Evolutionary conservation across 2,797 vertebrate genomes (phyloP).

Genomic region (Tympanoctomys barrerae): DNA sequence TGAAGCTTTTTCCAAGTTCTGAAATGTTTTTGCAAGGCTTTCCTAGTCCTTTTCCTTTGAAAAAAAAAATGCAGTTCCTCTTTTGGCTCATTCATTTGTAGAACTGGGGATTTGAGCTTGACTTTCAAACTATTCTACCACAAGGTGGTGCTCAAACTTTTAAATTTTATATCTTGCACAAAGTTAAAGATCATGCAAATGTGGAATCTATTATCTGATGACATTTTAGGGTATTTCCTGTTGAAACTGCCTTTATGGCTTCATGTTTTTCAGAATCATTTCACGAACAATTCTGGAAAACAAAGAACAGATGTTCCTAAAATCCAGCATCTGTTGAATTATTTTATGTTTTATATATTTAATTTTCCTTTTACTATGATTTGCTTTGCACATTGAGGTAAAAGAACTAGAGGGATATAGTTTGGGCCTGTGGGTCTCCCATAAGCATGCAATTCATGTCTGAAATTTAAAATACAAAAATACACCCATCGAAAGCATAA

Average conservation of each 20-base stretch:
- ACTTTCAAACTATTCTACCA: conserved; percentile 45
- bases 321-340: background rate
- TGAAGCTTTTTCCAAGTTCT: background rate
- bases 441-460: background rate
- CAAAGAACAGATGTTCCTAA: background rate
- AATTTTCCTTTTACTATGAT: background rate
- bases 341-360: background rate
- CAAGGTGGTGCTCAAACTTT: conserved; percentile 69
- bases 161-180: background rate
- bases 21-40: background rate
- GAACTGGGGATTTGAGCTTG: background rate
- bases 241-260: background rate
- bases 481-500: background rate
- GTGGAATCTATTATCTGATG: background rate
- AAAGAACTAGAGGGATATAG: background rate
- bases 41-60: background rate
- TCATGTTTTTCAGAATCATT: background rate
- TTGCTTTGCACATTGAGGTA: background rate
- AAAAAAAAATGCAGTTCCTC: background rate
- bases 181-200: background rate
- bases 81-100: background rate
- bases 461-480: conserved; percentile 39
- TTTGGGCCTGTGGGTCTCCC: background rate
- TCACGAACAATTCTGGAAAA: background rate
- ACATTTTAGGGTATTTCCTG: background rate